Conservation (phyloP, 2,113 vertebrate species). For the Etheostoma cragini region DNA sequence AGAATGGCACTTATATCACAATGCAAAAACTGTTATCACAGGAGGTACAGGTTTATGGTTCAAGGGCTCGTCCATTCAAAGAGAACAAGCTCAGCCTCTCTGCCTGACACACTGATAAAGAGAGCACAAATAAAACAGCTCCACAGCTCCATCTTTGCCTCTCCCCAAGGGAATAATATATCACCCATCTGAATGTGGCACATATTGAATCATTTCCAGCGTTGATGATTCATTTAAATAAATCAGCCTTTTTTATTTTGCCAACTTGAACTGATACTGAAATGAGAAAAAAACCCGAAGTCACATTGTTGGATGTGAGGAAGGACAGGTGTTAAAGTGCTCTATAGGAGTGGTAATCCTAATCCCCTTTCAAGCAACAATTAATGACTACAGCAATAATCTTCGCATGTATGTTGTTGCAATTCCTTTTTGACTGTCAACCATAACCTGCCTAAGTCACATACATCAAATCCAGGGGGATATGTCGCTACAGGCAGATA, state of each 20-base stretch:
- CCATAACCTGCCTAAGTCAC: constrained; percentile 71
- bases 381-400: constrained; percentile 82
- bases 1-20: constrained; percentile 81
- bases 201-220: constrained; percentile 80
- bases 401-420: constrained; percentile 73
- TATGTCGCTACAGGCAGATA: constrained; percentile 77
- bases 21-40: constrained; percentile 84
- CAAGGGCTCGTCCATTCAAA: constrained; percentile 83
- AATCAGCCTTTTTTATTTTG: constrained; percentile 78
- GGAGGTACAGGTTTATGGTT: constrained; percentile 84
- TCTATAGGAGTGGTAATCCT: constrained; percentile 73
- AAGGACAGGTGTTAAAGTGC: constrained; percentile 77
- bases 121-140: constrained; percentile 82
- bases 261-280: constrained; percentile 78
- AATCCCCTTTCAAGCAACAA: constrained; percentile 80
- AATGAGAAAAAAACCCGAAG: constrained; percentile 64
- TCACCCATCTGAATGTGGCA: constrained; percentile 81
- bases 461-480: constrained; percentile 70
- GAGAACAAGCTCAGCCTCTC: constrained; percentile 81
- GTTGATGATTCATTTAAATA: constrained; percentile 80
- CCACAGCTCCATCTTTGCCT: constrained; percentile 78
- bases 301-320: constrained; percentile 68
- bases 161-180: constrained; percentile 81
- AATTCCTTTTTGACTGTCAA: constrained; percentile 73
- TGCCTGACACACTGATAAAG: constrained; percentile 84